Conservation (phyloP, 1,140 invertebrate genomes). For the Dendrolimus kikuchii region DNA sequence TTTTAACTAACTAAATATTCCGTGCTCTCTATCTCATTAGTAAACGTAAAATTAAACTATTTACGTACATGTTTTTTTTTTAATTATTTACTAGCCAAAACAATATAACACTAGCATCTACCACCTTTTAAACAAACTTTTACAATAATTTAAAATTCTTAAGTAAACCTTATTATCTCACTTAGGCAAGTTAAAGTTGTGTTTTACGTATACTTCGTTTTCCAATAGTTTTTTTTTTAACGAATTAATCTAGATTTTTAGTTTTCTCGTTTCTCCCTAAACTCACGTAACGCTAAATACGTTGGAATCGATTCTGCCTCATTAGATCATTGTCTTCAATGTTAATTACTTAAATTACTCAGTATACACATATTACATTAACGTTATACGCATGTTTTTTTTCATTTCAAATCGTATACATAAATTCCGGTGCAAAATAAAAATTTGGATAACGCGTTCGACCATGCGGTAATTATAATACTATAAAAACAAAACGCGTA, state of each 20-base stretch:
- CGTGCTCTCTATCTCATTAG: constrained; percentile 38
- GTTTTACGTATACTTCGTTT: constrained; percentile 70
- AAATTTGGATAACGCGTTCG: constrained; percentile 44
- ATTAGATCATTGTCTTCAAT: too few relatives aligned
- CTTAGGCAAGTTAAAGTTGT: constrained; percentile 70
- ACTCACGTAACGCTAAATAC: constrained; percentile 45
- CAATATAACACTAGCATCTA: constrained; percentile 62
- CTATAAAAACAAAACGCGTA: constrained; percentile 4
- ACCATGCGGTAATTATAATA: constrained; percentile 20
- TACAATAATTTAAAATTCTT: constrained; percentile 69
- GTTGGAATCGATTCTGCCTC: background rate
- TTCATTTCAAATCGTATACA: constrained; percentile 62
- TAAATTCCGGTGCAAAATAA: constrained; percentile 62
- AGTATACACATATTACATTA: constrained; percentile 71
- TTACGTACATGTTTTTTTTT: constrained; percentile 52
- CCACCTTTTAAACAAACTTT: constrained; percentile 53
- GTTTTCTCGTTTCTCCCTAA: constrained; percentile 23
- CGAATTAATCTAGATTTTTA: too few relatives aligned
- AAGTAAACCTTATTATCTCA: constrained; percentile 66
- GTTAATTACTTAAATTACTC: constrained; percentile 26
- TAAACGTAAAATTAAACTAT: constrained; percentile 49
- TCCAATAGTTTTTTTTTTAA: constrained; percentile 51
- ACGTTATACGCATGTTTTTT: constrained; percentile 68
- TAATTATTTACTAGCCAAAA: constrained; percentile 41
- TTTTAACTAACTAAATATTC: constrained; percentile 61